Conservation (phyloP, 92 coral and sea anemone genomes). For the Plumapathes pennacea region DNA sequence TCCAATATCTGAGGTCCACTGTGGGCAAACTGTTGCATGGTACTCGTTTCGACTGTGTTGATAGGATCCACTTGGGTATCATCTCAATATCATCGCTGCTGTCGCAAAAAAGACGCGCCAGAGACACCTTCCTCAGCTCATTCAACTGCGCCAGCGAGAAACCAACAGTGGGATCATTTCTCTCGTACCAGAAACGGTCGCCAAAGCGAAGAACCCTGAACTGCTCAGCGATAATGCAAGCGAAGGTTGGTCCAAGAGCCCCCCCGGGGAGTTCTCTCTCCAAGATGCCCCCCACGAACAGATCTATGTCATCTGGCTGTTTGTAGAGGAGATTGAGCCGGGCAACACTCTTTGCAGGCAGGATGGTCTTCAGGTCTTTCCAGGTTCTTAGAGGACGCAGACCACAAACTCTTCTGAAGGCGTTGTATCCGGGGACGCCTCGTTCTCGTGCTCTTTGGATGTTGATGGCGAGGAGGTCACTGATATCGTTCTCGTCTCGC, state of each 20-base stretch:
- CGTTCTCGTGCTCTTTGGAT: constrained; percentile 45
- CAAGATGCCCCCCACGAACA: constrained; percentile 75
- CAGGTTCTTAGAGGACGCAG: no score
- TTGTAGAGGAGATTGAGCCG: neutral
- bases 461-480: constrained; percentile 48
- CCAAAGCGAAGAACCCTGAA: constrained; percentile 74
- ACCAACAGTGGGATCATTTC: no score
- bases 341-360: neutral
- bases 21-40: no score
- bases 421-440: constrained; percentile 39
- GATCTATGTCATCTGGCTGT: constrained; percentile 40
- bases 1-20: no score
- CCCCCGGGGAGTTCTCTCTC: no score
- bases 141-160: constrained; percentile 68
- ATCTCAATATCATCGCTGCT: constrained; percentile 55
- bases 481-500: constrained; percentile 16
- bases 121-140: constrained; percentile 68
- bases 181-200: constrained; percentile 97
- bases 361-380: neutral
- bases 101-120: constrained; percentile 82
- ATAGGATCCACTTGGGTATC: constrained; percentile 52
- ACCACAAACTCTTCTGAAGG: no score
- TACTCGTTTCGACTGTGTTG: no score
- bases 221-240: constrained; percentile 68
- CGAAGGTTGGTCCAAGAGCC: constrained; percentile 78